phyloP scores from a whole-genome alignment of 2,113 vertebrate genomes.

The Misgurnus mizolepis region DNA sequence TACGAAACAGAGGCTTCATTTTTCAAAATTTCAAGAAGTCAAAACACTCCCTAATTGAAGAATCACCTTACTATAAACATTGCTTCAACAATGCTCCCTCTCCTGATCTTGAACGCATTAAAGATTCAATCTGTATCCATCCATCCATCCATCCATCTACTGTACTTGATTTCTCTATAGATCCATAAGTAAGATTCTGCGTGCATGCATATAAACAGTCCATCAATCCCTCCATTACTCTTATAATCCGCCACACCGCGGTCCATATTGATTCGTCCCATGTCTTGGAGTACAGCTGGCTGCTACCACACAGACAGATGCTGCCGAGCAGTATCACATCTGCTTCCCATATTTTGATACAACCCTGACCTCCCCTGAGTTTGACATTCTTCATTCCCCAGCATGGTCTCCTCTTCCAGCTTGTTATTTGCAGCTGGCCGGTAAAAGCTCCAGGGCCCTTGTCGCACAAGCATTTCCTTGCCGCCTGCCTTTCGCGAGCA shows the following conservation, averaged over 20 bases:
- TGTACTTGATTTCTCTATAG: background rate
- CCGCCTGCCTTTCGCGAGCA: conserved; percentile 16
- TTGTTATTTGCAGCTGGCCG: conserved; percentile 68
- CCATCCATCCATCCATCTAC: background rate
- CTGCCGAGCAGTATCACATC: conserved; percentile 67
- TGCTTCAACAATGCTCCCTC: background rate
- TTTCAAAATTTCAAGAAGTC: too few relatives aligned
- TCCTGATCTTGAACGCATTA: background rate
- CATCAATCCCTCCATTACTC: background rate
- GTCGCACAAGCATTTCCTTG: background rate
- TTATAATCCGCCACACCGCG: background rate
- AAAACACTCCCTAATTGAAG: too few relatives aligned
- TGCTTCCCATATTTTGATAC: conserved; percentile 65
- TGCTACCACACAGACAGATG: conserved; percentile 67
- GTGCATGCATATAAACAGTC: background rate
- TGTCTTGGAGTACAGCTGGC: conserved; percentile 53
- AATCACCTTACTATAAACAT: background rate
- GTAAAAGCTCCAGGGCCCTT: conserved; percentile 21
- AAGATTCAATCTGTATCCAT: background rate
- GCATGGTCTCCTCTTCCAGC: conserved; percentile 62
- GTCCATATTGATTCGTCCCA: background rate
- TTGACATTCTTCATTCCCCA: conserved; percentile 67
- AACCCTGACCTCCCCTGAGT: conserved; percentile 64
- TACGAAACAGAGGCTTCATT: too few relatives aligned
- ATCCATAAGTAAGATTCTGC: background rate